Percentiles rank a stretch among this genome's conserved stretches.
Evolutionary conservation across 2,797 vertebrate species (phyloP).

Genomic region (Leuciscus waleckii): DNA sequence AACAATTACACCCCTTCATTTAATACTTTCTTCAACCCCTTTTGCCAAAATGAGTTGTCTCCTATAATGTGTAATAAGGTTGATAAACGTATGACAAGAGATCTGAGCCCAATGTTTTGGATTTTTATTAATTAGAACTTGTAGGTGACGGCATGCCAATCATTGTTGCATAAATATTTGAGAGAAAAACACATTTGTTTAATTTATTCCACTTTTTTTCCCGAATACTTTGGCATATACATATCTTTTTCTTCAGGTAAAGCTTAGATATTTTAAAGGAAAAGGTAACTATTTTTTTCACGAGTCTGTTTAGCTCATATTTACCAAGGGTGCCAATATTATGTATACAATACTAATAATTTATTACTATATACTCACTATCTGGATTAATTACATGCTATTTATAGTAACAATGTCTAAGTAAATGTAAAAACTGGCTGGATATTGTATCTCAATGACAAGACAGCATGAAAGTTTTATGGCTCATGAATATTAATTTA

Average conservation of each 20-base stretch:
- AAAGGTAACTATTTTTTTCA: background rate
- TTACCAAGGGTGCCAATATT: background rate
- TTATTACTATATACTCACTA: background rate
- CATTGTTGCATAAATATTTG: background rate
- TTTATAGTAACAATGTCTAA: background rate
- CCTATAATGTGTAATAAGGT: background rate
- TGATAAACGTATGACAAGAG: background rate
- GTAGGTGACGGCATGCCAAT: too few relatives aligned
- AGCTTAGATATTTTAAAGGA: background rate
- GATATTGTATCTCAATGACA: conserved; percentile 3
- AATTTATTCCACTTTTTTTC: background rate
- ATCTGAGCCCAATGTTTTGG: background rate
- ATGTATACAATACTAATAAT: background rate
- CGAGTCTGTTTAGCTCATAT: background rate
- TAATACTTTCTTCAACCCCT: background rate
- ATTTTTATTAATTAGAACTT: background rate
- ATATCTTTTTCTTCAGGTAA: background rate
- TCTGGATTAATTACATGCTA: background rate
- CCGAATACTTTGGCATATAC: background rate
- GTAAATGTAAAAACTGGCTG: background rate
- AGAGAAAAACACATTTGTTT: background rate
- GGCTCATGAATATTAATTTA: conserved; percentile 10
- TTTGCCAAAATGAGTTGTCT: background rate
- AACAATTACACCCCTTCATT: background rate
- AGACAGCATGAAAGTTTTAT: background rate